These are phyloP conservation scores for Acanthurus tractus DNA, from an alignment of 2,797 vertebrate genomes.

Conservation along the genomic window DNA sequence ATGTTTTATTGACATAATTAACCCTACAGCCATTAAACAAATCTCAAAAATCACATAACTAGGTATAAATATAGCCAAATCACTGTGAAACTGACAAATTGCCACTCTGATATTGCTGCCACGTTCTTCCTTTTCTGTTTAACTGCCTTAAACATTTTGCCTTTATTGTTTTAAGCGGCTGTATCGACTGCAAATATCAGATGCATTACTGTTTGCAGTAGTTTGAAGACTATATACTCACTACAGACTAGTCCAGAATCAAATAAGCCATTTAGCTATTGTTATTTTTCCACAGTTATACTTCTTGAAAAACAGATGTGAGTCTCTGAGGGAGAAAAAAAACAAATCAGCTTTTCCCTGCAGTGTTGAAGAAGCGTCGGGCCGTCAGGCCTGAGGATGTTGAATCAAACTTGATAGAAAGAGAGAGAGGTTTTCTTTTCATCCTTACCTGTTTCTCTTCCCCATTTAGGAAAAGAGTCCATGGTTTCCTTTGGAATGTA, in stretches of 20 bases:
- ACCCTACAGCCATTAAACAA: no score
- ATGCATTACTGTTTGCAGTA: neutral
- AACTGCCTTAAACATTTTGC: neutral
- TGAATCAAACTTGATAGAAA: conserved; percentile 13
- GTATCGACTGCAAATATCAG: neutral
- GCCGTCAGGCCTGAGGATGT: neutral
- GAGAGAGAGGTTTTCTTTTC: conserved; percentile 18
- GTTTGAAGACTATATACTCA: neutral
- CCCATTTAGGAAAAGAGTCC: neutral
- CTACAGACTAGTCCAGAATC: neutral
- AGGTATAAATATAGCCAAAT: no score
- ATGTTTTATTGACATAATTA: no score
- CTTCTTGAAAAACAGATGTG: neutral
- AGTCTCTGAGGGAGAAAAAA: neutral
- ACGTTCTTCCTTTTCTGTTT: no score
- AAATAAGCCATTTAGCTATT: neutral
- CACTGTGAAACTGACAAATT: no score
- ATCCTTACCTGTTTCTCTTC: conserved; percentile 2
- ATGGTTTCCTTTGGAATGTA: conserved; percentile 24
- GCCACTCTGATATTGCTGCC: no score
- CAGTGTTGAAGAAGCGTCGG: conserved; percentile 7
- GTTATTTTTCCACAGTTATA: neutral
- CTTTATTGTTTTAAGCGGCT: neutral
- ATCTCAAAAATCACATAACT: no score
- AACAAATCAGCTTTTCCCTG: conserved; percentile 8